Evolutionary conservation across 2,113 vertebrate species (phyloP), one percentile per base, ranked within the genome.

Genomic region (Nesogale talazaci): DNA sequence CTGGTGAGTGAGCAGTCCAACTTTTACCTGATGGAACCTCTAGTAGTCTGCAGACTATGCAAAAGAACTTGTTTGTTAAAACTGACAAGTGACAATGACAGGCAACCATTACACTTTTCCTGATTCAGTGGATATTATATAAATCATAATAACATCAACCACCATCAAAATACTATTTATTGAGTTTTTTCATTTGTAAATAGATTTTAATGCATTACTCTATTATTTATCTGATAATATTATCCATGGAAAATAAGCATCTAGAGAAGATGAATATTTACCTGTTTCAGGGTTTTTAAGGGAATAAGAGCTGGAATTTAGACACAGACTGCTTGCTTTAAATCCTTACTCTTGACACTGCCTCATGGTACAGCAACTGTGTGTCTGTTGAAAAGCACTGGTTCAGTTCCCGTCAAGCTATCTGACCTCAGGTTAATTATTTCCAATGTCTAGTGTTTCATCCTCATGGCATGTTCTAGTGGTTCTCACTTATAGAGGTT

Each of bases 351-450:
- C 20, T 31, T 80, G 56, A 38, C 12, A 19, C 34, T 63, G 19
- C 19, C 11, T 38, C 20, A 25, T 61, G 4, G 2, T 36, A 76
- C 0, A 1, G 3, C 2, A 82, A 65, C 36, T 52, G 25, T 46
- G 19, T 38, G 67, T 85, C 70, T 36, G 23, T 8, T 40, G 25
- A 56, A 76, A 80, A 31, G 6, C 20, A 65, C 52, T 86, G 10
- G 4, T 63, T 52, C 36, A 3, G 7, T 57, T 27, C 15, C 34
- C 4, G 46, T 1, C 78, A 59, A 82, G 38, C 27, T 89, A 56
- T 86, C 61, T 77, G 63, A 83, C 57, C 25, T 91, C 22, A 9
- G 12, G 69, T 87, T 87, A 92, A 80, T 95, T 82, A 61, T 67
- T 90, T 80, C 31, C 36, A 59, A 57, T 63, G 90, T 72, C 34